A percentile compares a stretch with the other conserved stretches of the same genome.
These are phyloP conservation scores for Leucophenga montana DNA, from an alignment of 2,888 invertebrate species.

Conservation along the genomic window DNA sequence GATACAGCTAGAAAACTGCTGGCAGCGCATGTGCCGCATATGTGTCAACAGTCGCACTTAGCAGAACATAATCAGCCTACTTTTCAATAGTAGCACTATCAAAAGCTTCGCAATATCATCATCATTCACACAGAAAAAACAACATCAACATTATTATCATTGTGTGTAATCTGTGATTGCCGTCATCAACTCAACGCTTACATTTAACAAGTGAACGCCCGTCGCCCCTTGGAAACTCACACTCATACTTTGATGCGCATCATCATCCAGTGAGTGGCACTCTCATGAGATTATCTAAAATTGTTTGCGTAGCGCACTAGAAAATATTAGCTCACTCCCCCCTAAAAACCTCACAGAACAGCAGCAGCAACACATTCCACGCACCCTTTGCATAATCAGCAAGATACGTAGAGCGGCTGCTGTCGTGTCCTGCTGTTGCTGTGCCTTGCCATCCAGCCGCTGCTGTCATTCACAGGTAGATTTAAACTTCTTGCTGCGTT, in stretches of 20 bases:
- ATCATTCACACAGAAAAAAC: neutral
- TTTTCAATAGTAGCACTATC: slow-evolving; percentile 38
- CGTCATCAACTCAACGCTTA: slow-evolving; percentile 39
- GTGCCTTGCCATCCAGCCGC: neutral
- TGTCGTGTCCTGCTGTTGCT: too few species aligned
- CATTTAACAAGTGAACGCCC: neutral
- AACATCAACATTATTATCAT: slow-evolving; percentile 45
- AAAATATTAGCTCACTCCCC: neutral
- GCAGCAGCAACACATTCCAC: slow-evolving; percentile 16
- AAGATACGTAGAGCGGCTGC: slow-evolving; percentile 23
- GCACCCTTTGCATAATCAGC: slow-evolving; percentile 35
- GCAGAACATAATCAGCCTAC: slow-evolving; percentile 6
- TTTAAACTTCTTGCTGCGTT: neutral
- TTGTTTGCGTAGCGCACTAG: slow-evolving; percentile 53
- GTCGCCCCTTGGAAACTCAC: slow-evolving; percentile 1
- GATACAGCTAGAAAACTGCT: too few species aligned
- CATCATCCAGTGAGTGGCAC: slow-evolving; percentile 34
- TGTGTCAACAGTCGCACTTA: neutral
- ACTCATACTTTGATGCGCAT: neutral
- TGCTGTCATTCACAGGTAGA: neutral
- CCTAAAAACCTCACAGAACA: slow-evolving; percentile 34
- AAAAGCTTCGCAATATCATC: slow-evolving; percentile 48
- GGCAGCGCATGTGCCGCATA: neutral
- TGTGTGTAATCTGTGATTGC: slow-evolving; percentile 32
- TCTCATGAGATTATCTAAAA: slow-evolving; percentile 61